Base-by-base conservation (phyloP, 2,888 invertebrate species). In the Monochamus alternatus region DNA sequence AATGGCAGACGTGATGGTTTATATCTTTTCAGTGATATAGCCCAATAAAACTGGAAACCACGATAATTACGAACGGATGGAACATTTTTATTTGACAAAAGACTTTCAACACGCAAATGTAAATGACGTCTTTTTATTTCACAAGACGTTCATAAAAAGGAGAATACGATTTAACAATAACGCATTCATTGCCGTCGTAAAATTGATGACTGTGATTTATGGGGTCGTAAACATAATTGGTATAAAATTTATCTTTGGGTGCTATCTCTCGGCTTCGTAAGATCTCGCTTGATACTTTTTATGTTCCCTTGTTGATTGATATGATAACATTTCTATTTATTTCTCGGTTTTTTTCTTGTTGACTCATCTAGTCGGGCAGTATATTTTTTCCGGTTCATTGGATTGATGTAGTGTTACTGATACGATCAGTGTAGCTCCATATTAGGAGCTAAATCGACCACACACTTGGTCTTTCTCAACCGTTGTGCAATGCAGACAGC, bases 41-140 rank as follows among this genome's bases (percentile, higher is more conserved):
- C 69, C 59, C 38, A 76, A 75, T 80, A 80, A 80, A 80, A 76
- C 74, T 75, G 74, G 67, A 78, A 78, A 75, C 76, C 73, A 74
- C 76, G 59, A 76, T 76, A 78, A 80, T 80, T 76, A 80, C 66
- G 66, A 73, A 66, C 67, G 78, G 71, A 78, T 76, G 78, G 80
- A 82, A 77, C 67, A 62, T 74, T 73, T 80, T 80, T 81, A 77
- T 80, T 79, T 67, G 71, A 79, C 78, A 79, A 82, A 81, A 78
- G 77, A 76, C 81, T 78, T 76, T 77, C 79, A 80, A 80, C 81
- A 81, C 81, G 82, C 82, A 74, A 81, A 75, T 78, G 69, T 78
- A 80, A 76, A 78, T 75, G 66, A 43, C 55, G 7, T 55, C 14
- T 55, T 51, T 68, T 60, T 74, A 64, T 72, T 75, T 73, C 65